Evolutionary conservation across 2,888 invertebrate species (phyloP).

Genomic region (Eucera pruinosa): DNA sequence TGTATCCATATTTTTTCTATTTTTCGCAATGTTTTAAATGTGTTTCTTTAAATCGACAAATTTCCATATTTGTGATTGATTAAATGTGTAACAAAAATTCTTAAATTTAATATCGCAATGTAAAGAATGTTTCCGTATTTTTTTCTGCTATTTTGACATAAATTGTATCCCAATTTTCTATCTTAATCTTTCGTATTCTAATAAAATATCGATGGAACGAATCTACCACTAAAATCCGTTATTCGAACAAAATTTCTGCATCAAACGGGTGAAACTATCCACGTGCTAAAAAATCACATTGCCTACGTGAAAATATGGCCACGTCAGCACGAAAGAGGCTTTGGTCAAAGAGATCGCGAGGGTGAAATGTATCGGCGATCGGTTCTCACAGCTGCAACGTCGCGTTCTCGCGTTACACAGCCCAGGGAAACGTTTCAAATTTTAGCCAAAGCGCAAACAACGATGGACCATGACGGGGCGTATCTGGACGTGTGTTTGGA

Average conservation of each 20-base stretch:
- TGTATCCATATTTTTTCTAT: no score
- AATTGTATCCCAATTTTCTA: no score
- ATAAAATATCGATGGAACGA: no score
- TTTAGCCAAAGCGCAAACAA: conserved; percentile 65
- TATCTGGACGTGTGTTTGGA: conserved; percentile 57
- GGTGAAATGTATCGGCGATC: conserved; percentile 2
- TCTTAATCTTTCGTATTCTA: no score
- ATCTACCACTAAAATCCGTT: neutral
- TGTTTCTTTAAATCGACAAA: no score
- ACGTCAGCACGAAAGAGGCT: neutral
- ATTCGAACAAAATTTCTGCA: neutral
- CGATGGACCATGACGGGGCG: conserved; percentile 45
- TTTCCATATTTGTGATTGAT: no score
- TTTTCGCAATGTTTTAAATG: no score
- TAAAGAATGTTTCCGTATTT: no score
- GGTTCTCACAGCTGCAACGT: neutral
- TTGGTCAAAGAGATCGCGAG: neutral
- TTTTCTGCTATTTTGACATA: no score
- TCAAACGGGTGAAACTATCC: no score
- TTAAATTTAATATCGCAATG: no score
- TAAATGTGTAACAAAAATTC: no score
- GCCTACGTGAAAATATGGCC: neutral
- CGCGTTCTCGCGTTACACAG: conserved; percentile 2
- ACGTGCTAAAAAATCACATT: neutral
- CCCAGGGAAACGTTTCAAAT: conserved; percentile 50